phyloP scores from a whole-genome alignment of 2,113 vertebrate genomes.

The Camelus dromedarius region DNA sequence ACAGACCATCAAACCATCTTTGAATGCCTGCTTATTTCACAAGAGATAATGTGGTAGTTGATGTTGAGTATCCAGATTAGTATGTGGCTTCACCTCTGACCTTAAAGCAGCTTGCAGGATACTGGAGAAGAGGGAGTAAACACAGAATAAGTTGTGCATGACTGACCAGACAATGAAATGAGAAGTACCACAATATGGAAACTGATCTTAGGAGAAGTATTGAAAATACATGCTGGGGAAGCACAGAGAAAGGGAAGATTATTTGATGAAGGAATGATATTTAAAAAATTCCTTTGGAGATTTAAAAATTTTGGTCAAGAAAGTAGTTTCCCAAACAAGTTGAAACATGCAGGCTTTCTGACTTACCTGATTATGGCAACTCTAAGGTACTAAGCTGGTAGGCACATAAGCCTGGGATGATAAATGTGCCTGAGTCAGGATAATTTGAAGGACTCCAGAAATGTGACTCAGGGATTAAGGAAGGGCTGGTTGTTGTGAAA shows the following conservation, averaged over 20 bases:
- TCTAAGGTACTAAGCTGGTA: neutral
- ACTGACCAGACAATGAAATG: neutral
- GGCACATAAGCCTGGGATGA: neutral
- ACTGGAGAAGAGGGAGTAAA: neutral
- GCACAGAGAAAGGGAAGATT: neutral
- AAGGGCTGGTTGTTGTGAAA: neutral
- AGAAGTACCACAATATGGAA: neutral
- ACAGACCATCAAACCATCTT: neutral
- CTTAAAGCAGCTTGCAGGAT: neutral
- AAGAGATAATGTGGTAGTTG: neutral
- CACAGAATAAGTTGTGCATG: neutral
- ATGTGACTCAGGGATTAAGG: neutral
- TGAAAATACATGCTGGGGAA: neutral
- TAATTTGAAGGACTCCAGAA: neutral
- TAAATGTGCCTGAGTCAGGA: neutral
- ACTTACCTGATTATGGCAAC: neutral
- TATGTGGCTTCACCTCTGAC: neutral
- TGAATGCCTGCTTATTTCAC: neutral
- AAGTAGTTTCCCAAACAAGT: neutral
- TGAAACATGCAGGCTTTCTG: neutral
- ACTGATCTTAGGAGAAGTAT: neutral
- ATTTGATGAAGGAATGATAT: neutral
- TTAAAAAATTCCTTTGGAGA: neutral
- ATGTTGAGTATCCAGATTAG: neutral
- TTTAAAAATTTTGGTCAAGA: neutral